These are phyloP conservation scores for Hypanus sabinus DNA, from an alignment of 2,113 vertebrate species.

Conservation along the genomic window DNA sequence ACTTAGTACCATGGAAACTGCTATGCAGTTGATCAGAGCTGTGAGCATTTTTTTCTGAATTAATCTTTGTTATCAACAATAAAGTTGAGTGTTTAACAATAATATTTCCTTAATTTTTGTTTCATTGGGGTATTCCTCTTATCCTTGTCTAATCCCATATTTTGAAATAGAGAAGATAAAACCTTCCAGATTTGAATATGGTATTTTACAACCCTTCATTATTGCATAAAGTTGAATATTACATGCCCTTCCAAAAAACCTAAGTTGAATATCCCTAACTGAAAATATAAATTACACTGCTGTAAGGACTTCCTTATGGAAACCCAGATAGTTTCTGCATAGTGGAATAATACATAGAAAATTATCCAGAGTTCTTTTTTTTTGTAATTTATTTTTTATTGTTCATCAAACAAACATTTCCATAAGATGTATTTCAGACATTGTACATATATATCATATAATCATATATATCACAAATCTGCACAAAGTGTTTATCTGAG, in stretches of 20 bases:
- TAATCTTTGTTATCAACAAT: neutral
- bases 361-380: neutral
- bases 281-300: neutral
- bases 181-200: neutral
- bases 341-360: neutral
- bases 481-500: too few relatives aligned
- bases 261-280: neutral
- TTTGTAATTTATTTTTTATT: too few relatives aligned
- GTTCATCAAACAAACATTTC: too few relatives aligned
- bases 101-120: neutral
- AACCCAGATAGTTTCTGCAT: neutral
- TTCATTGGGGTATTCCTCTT: neutral
- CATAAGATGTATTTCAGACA: too few relatives aligned
- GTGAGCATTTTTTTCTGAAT: slow-evolving; percentile 51
- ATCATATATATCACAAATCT: too few relatives aligned
- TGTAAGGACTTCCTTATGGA: neutral
- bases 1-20: slow-evolving; percentile 96
- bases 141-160: neutral
- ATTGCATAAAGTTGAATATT: neutral
- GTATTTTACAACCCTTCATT: neutral
- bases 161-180: neutral
- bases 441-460: too few relatives aligned
- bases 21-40: slow-evolving; percentile 92
- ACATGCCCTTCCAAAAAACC: neutral
- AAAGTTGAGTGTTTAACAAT: neutral